These are phyloP conservation scores for Apamea anceps DNA, from an alignment of 2,888 invertebrate species.

Conservation along the genomic window DNA sequence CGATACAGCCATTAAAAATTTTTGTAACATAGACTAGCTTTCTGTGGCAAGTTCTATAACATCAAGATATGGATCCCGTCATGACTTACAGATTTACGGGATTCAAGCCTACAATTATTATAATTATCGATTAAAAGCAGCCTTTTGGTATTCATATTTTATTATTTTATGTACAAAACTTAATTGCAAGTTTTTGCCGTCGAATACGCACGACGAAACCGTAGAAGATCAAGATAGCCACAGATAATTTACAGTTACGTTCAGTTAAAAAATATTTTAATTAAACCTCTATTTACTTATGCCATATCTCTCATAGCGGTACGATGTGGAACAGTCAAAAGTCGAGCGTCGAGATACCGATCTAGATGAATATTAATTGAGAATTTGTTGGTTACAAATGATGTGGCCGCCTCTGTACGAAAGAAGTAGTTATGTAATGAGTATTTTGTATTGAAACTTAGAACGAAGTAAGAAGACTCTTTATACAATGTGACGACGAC, in stretches of 20 bases:
- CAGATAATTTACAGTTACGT: conserved; percentile 62
- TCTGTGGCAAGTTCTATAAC: background rate
- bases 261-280: conserved; percentile 65
- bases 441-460: conserved; percentile 39
- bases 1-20: background rate
- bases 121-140: conserved; percentile 24
- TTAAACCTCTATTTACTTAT: conserved; percentile 66
- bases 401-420: conserved; percentile 65
- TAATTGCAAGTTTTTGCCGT: conserved; percentile 45
- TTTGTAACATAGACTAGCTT: background rate
- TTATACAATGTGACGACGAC: background rate
- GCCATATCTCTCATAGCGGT: conserved; percentile 62
- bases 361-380: conserved; percentile 72
- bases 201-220: conserved; percentile 42
- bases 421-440: conserved; percentile 52
- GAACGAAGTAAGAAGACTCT: conserved; percentile 34
- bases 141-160: conserved; percentile 31
- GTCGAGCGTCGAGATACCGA: conserved; percentile 66
- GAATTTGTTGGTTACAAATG: conserved; percentile 66
- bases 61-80: background rate
- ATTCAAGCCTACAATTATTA: background rate
- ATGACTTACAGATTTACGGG: background rate
- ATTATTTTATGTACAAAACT: conserved; percentile 21
- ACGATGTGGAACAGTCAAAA: conserved; percentile 68
- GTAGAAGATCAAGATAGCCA: conserved; percentile 59